phyloP scores from a whole-genome alignment of 2,113 vertebrate genomes.

The Tetraodon nigroviridis region DNA sequence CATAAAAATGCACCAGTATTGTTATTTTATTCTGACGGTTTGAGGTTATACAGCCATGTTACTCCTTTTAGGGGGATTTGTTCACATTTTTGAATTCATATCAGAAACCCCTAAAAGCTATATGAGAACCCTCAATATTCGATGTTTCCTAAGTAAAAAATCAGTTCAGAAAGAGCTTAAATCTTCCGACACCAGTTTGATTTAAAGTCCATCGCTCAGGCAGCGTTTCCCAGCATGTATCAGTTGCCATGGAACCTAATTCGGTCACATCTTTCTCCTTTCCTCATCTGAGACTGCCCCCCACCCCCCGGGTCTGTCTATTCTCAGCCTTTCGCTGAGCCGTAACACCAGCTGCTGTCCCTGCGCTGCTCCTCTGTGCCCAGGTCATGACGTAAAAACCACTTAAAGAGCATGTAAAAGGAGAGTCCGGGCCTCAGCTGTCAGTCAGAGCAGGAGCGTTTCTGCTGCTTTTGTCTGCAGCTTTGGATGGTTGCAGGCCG shows the following conservation, averaged over 20 bases:
- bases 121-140: constrained; percentile 21
- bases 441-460: constrained; percentile 46
- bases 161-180: constrained; percentile 24
- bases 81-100: constrained; percentile 33
- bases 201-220: constrained; percentile 11
- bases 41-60: neutral
- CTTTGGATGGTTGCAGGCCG: constrained; percentile 35
- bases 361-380: constrained; percentile 51
- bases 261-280: constrained; percentile 14
- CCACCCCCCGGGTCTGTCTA: constrained; percentile 34
- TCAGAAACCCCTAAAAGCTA: constrained; percentile 20
- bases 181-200: neutral
- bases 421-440: constrained; percentile 59
- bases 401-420: constrained; percentile 46
- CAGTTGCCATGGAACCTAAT: constrained; percentile 26
- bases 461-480: constrained; percentile 39
- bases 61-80: constrained; percentile 12
- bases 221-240: constrained; percentile 25
- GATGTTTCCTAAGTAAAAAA: constrained; percentile 5
- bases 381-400: constrained; percentile 59
- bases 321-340: constrained; percentile 55
- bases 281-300: constrained; percentile 8
- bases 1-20: constrained; percentile 11
- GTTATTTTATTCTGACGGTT: constrained; percentile 8
- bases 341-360: constrained; percentile 57